Evolutionary conservation across 1,140 invertebrate species (phyloP), one percentile per base, ranked within the genome.

Genomic region (Drosophila tani): DNA sequence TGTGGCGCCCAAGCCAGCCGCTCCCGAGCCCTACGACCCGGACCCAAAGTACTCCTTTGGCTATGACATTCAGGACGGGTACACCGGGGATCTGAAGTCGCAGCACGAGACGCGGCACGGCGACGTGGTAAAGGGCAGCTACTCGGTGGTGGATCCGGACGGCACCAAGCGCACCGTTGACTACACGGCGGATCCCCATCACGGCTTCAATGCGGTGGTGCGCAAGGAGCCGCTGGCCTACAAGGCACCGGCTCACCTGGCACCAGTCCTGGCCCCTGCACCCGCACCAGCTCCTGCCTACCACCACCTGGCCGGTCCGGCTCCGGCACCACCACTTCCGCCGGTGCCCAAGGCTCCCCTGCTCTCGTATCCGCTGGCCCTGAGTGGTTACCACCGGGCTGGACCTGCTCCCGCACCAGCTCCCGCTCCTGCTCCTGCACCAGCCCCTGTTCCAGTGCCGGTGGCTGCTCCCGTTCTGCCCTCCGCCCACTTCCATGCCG

Each of bases 111-210:
- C 93, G 21, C 92, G 94, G 5, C 93, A 93, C 57, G 95, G 95
- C 12, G 95, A 96, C 82, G 94, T 95, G 17, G 95, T 96, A 9
- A 94, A 95, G 82, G 95, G 95, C 41, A 94, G 94, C 38, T 95
- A 95, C 91, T 95, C 94, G 2, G 85, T 96, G 17, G 93, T 95
- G 19, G 95, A 96, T 71, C 94, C 95, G 1, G 95, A 96, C 82
- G 95, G 95, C 60, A 94, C 94, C 57, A 94, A 94, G 58, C 94
- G 95, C 70, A 94, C 94, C 24, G 95, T 96, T 1, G 95, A 95
- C 76, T 96, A 96, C 91, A 95, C 95, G 5, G 94, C 94, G 35
- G 94, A 95, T 88, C 93, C 94, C 3, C 92, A 93, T 56, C 79
- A 93, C 60, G 92, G 93, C 51, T 93, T 93, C 38, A 94, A 94